Percentiles rank a stretch among this genome's conserved stretches.
phyloP scores from a whole-genome alignment of 2,113 vertebrate species.

The Numenius arquata region DNA sequence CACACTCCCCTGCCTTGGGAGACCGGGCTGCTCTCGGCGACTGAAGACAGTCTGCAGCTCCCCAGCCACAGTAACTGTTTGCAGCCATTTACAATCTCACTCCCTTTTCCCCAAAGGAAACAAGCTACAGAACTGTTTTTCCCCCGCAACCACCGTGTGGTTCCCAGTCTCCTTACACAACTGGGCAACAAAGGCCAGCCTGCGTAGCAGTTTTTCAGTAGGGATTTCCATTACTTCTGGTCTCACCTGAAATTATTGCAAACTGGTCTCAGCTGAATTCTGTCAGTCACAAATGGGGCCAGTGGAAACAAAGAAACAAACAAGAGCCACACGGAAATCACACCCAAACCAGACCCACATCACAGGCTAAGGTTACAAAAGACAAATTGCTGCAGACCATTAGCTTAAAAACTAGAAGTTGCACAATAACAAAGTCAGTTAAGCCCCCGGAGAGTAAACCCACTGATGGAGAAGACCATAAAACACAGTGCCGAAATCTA shows the following conservation, averaged over 20 bases:
- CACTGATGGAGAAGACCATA: not conserved
- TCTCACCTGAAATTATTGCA: not conserved
- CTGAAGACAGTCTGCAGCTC: not conserved
- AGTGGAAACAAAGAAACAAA: not conserved
- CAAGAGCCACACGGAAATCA: not conserved
- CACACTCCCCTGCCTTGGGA: not conserved
- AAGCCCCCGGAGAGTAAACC: not conserved
- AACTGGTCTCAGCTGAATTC: not conserved
- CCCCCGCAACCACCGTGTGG: rapidly evolving
- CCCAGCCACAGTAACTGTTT: not conserved
- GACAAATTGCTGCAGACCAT: not conserved
- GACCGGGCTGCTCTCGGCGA: not conserved
- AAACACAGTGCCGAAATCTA: not conserved
- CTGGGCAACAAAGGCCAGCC: not conserved
- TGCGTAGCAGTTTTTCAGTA: not conserved
- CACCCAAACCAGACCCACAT: not conserved
- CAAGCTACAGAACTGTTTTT: not conserved
- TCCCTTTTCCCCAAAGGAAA: not conserved
- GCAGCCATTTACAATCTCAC: not conserved
- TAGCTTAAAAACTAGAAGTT: not conserved
- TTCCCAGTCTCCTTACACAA: not conserved
- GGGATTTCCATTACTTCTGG: not conserved
- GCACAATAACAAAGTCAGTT: not conserved
- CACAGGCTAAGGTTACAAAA: not conserved
- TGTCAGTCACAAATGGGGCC: not conserved